Percentiles rank a stretch among this genome's conserved stretches.
Conservation (phyloP, 2,888 invertebrate species). For the Nowickia ferox region DNA sequence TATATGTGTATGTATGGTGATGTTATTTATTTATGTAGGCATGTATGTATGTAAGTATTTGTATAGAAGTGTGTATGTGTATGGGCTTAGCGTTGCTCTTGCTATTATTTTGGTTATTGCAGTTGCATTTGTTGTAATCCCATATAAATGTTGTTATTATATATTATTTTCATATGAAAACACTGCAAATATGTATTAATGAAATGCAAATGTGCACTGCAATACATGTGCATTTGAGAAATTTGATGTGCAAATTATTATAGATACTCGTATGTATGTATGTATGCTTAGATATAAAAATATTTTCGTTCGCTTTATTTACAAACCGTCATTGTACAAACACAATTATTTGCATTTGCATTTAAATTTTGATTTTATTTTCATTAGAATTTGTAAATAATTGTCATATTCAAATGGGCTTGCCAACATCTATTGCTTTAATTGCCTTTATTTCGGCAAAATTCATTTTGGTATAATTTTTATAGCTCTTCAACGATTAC, state of each 20-base stretch:
- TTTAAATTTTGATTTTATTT: constrained; percentile 10
- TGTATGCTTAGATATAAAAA: neutral
- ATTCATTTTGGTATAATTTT: too few relatives aligned
- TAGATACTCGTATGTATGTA: neutral
- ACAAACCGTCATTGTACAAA: neutral
- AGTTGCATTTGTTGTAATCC: constrained; percentile 41
- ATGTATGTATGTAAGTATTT: neutral
- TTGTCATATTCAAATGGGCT: constrained; percentile 9
- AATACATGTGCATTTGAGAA: neutral
- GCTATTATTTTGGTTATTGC: constrained; percentile 16
- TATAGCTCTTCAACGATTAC: too few relatives aligned
- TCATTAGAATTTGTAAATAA: constrained; percentile 10
- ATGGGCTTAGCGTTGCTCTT: neutral
- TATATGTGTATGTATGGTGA: neutral
- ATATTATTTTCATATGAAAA: constrained; percentile 32
- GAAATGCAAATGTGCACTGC: constrained; percentile 40
- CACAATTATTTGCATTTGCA: neutral
- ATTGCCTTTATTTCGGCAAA: neutral
- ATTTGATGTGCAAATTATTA: neutral
- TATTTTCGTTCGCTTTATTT: neutral
- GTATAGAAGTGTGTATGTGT: neutral
- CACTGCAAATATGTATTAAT: constrained; percentile 8
- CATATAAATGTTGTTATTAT: constrained; percentile 18
- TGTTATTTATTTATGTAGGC: too few relatives aligned
- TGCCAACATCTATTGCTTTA: neutral